Conservation (phyloP, 2,888 invertebrate genomes). For the Cabera pusaria region DNA sequence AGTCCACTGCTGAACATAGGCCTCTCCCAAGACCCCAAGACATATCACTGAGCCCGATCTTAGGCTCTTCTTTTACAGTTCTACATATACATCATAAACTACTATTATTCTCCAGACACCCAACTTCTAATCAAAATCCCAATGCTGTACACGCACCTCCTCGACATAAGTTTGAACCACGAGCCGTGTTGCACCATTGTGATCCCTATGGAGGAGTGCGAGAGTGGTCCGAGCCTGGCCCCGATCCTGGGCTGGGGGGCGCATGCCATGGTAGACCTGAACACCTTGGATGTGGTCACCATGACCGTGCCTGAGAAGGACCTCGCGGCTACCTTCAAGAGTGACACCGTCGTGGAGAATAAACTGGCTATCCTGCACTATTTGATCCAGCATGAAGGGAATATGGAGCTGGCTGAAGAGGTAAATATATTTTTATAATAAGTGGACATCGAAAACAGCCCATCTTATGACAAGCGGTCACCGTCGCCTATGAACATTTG, state of each 20-base stretch:
- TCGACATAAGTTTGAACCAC: slow-evolving; percentile 92
- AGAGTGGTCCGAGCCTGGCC: slow-evolving; percentile 85
- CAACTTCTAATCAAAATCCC: slow-evolving; percentile 93
- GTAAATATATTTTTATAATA: too few relatives aligned
- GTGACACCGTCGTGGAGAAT: slow-evolving; percentile 86
- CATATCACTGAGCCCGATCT: too few relatives aligned
- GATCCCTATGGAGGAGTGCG: slow-evolving; percentile 83
- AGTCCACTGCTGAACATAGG: too few relatives aligned
- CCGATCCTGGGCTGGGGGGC: slow-evolving; percentile 83
- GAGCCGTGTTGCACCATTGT: slow-evolving; percentile 93
- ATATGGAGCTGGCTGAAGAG: slow-evolving; percentile 89
- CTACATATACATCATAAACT: too few relatives aligned
- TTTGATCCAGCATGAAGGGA: slow-evolving; percentile 89
- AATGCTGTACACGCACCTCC: slow-evolving; percentile 91
- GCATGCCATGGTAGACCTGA: slow-evolving; percentile 85
- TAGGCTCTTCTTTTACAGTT: too few relatives aligned
- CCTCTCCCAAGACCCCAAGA: too few relatives aligned
- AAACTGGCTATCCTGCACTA: slow-evolving; percentile 92
- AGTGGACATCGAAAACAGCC: too few relatives aligned
- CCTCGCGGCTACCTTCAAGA: slow-evolving; percentile 87
- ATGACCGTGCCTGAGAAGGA: slow-evolving; percentile 86
- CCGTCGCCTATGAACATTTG: too few relatives aligned
- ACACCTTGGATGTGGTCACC: slow-evolving; percentile 88
- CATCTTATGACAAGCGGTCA: too few relatives aligned
- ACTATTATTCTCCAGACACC: slow-evolving; percentile 86